Conservation (phyloP, 1,140 invertebrate species). For the Ectropis grisescens region DNA sequence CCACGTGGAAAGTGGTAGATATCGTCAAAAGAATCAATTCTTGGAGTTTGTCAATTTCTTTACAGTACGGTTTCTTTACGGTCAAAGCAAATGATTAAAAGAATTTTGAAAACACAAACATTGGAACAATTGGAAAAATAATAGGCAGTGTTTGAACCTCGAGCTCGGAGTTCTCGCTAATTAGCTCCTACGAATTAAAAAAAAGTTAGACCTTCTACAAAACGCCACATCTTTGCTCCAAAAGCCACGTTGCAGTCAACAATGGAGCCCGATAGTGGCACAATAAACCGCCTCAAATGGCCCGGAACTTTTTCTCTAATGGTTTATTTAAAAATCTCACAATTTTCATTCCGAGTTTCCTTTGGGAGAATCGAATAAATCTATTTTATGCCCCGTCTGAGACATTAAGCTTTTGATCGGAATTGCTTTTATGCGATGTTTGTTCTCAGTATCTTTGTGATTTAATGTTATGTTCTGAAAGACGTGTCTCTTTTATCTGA, state of each 20-base stretch:
- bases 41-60: no score
- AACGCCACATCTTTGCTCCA: slow-evolving; percentile 4
- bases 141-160: no score
- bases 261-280: slow-evolving; percentile 49
- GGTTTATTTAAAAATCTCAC: slow-evolving; percentile 67
- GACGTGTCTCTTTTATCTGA: slow-evolving; percentile 12
- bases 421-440: slow-evolving; percentile 63
- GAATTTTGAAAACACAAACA: no score
- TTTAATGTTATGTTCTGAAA: slow-evolving; percentile 50
- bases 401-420: slow-evolving; percentile 54
- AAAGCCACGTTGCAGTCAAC: slow-evolving; percentile 35
- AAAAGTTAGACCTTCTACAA: no score
- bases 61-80: no score
- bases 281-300: slow-evolving; percentile 63
- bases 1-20: no score
- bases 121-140: no score
- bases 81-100: no score
- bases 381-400: slow-evolving; percentile 44
- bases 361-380: slow-evolving; percentile 49
- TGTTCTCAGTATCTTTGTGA: slow-evolving; percentile 44
- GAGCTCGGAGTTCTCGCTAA: no score
- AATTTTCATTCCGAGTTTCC: slow-evolving; percentile 59
- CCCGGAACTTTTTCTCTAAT: slow-evolving; percentile 66
- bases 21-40: no score
- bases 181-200: no score